These are phyloP conservation scores for Dendroctonus valens DNA, from an alignment of 1,140 invertebrate species.

Conservation along the genomic window DNA sequence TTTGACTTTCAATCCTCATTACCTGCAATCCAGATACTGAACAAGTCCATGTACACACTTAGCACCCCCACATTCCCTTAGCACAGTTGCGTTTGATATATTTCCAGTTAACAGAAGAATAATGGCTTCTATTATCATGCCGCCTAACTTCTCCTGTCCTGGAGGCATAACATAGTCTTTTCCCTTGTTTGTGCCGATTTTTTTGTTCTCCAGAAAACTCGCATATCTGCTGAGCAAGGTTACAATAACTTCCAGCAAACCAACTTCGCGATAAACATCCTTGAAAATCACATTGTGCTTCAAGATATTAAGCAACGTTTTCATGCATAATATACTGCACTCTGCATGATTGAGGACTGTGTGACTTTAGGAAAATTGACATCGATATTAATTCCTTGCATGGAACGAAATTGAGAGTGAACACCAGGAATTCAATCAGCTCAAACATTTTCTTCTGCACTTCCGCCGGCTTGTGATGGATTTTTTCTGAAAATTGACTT, in stretches of 20 bases:
- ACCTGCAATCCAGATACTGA: slow-evolving; percentile 78
- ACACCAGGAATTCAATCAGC: slow-evolving; percentile 93
- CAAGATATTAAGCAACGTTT: slow-evolving; percentile 84
- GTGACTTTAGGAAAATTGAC: slow-evolving; percentile 85
- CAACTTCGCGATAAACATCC: slow-evolving; percentile 97
- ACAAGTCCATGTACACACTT: slow-evolving; percentile 89
- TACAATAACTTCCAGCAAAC: slow-evolving; percentile 94
- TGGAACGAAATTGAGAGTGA: slow-evolving; percentile 97
- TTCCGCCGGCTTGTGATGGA: slow-evolving; percentile 84
- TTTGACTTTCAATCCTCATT: too few species aligned
- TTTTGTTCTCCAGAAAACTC: slow-evolving; percentile 66
- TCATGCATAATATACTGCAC: slow-evolving; percentile 86
- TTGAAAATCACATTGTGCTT: slow-evolving; percentile 91
- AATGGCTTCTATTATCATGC: slow-evolving; percentile 83
- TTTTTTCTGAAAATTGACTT: slow-evolving; percentile 94
- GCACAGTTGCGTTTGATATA: slow-evolving; percentile 86
- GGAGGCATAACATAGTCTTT: slow-evolving; percentile 57
- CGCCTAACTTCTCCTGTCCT: slow-evolving; percentile 76
- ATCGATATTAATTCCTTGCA: slow-evolving; percentile 98
- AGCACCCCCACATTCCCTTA: slow-evolving; percentile 88
- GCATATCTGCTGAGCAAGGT: slow-evolving; percentile 88
- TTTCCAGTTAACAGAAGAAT: slow-evolving; percentile 78
- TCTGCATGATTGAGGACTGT: slow-evolving; percentile 66
- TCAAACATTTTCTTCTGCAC: slow-evolving; percentile 97
- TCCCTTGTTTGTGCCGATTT: slow-evolving; percentile 47